Base-by-base conservation (phyloP, 2,113 vertebrate genomes). In the Spermophilus dauricus region DNA sequence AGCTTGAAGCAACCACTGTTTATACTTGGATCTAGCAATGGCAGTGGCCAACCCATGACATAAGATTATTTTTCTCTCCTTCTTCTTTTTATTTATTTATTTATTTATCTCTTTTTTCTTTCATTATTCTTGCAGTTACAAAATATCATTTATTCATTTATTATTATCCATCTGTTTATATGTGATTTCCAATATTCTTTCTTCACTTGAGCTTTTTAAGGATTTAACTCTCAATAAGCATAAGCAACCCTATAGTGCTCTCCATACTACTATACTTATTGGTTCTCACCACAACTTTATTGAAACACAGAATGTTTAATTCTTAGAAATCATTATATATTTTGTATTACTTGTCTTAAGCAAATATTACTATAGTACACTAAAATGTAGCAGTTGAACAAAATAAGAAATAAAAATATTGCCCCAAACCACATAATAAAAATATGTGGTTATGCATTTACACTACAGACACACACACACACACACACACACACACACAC, bases 341-440 rank as follows among this genome's bases (percentile, higher is more conserved):
- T 75, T 89, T 56, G 69, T 48, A 53, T 77, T 82, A 91, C n/a
- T 75, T 91, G 76, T 20, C 17, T 37, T 80, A 70, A 83, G 14
- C 10, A 92, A 94, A 95, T 90, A 91, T 95, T 95, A 39, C 32
- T 34, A 56, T 4, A 53, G 18, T 48, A 80, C 12, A 73, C 32
- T 32, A 63, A 96, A 86, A 63, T 87, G 24, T 34, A 94, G 10
- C 32, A 89, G 37, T 32, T 91, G 14, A 39, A 86, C 22, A 45
- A 93, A 80, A 75, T 48, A 11, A 92, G 32, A 0, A 37, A 3
- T 67, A 65, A 53, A 86, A 95, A 63, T 5, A 53, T 42, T 37
- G 2, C 32, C 80, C 83, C 30, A 84, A 94, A 85, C 34, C 24
- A 90, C 39, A 45, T 73, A 86, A 90, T 77, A 65, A 90, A 93